Evolutionary conservation across 1,140 invertebrate genomes (phyloP).

Genomic region (Acromyrmex echinatior): DNA sequence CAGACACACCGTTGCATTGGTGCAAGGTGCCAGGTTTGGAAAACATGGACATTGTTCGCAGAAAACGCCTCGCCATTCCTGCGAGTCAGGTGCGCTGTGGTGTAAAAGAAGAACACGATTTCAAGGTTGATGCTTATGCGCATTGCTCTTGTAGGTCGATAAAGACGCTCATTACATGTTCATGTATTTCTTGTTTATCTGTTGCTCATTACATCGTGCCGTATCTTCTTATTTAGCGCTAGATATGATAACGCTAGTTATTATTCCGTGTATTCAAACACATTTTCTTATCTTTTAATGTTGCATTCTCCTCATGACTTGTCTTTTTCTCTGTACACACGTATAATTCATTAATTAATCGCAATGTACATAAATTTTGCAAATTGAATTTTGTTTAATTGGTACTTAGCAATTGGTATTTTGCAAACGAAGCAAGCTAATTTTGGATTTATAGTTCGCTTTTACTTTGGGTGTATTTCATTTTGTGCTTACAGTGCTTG

Average conservation of each 20-base stretch:
- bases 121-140: neutral
- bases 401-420: neutral
- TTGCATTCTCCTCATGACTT: neutral
- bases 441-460: neutral
- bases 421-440: neutral
- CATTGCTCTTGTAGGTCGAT: neutral
- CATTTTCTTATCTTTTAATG: neutral
- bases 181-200: neutral
- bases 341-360: neutral
- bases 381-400: conserved; percentile 6
- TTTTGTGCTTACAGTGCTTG: no score
- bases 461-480: no score
- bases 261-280: neutral
- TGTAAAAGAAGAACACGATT: neutral
- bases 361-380: neutral
- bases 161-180: neutral
- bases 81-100: conserved; percentile 74
- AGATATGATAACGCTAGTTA: neutral
- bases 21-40: conserved; percentile 91
- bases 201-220: neutral
- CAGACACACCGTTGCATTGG: conserved; percentile 93
- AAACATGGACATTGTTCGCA: conserved; percentile 86
- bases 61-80: conserved; percentile 90
- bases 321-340: neutral
- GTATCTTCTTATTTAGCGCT: neutral